phyloP scores from a whole-genome alignment of 2,797 vertebrate species.

The Peromyscus nudipes region DNA sequence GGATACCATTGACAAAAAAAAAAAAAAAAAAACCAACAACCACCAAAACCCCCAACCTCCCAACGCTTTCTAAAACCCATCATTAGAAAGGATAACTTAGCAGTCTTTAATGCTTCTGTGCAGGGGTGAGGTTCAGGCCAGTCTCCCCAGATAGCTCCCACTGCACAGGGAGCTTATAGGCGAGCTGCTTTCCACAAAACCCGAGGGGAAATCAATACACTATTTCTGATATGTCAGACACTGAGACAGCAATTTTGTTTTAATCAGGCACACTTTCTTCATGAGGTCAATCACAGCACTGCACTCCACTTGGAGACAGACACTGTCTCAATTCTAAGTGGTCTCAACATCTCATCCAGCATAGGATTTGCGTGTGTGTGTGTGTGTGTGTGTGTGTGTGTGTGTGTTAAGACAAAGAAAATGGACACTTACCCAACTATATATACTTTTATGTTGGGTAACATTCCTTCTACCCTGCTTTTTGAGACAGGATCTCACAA shows the following conservation, averaged over 20 bases:
- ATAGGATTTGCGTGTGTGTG: neutral
- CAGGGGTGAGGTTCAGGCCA: neutral
- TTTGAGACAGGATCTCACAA: neutral
- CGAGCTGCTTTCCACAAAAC: neutral
- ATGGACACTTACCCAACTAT: neutral
- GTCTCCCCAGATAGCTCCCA: neutral
- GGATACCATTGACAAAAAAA: conserved; percentile 12
- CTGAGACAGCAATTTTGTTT: conserved; percentile 40
- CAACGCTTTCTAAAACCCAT: neutral
- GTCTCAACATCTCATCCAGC: conserved; percentile 38
- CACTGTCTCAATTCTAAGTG: neutral
- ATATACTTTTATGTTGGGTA: neutral
- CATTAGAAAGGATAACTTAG: neutral
- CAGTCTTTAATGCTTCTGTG: neutral
- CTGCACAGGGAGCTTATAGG: neutral
- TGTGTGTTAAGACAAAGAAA: conserved; percentile 38
- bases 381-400: neutral
- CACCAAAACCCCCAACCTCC: neutral
- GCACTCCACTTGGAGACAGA: neutral
- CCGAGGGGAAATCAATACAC: neutral
- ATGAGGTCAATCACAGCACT: neutral
- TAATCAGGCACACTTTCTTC: neutral
- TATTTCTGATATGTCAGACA: neutral
- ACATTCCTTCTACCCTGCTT: neutral
- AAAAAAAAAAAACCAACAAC: neutral